These are phyloP conservation scores for Ornithorhynchus anatinus DNA, from an alignment of 2,113 vertebrate species.

Conservation along the genomic window DNA sequence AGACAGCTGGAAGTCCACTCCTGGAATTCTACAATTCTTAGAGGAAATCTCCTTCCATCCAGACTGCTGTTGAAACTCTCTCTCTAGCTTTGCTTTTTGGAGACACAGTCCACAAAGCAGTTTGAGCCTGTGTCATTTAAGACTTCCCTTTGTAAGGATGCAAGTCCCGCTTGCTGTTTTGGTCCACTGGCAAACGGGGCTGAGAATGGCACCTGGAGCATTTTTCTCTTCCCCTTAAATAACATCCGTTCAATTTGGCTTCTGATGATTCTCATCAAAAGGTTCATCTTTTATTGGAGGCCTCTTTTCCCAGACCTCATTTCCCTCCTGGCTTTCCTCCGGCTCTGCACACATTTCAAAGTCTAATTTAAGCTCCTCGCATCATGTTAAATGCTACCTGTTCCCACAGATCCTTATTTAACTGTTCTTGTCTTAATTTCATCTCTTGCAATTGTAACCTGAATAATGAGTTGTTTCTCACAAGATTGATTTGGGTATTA, in stretches of 20 bases:
- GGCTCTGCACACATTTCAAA: constrained; percentile 40
- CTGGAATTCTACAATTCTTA: too few relatives aligned
- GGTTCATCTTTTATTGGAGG: constrained; percentile 36
- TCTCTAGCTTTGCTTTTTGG: too few relatives aligned
- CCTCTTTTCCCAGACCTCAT: constrained; percentile 6
- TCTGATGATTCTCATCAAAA: constrained; percentile 58
- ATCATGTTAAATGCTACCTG: constrained; percentile 39
- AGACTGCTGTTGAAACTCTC: too few relatives aligned
- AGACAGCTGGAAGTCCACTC: too few relatives aligned
- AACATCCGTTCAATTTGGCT: constrained; percentile 23
- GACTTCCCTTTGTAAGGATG: constrained; percentile 41
- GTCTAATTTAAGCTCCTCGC: constrained; percentile 43
- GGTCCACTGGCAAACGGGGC: constrained; percentile 32
- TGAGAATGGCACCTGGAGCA: constrained; percentile 55
- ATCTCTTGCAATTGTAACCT: constrained; percentile 60
- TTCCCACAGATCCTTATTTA: constrained; percentile 42
- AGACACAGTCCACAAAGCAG: constrained; percentile 39
- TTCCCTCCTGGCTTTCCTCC: background rate
- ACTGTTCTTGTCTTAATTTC: constrained; percentile 68
- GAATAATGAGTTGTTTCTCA: constrained; percentile 71
- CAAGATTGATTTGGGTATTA: constrained; percentile 71
- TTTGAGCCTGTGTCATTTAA: constrained; percentile 31
- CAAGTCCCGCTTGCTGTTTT: constrained; percentile 31
- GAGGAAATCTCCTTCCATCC: too few relatives aligned
- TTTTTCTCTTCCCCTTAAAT: constrained; percentile 26